phyloP scores from a whole-genome alignment of 2,113 vertebrate species.

The Cottus gobio region DNA sequence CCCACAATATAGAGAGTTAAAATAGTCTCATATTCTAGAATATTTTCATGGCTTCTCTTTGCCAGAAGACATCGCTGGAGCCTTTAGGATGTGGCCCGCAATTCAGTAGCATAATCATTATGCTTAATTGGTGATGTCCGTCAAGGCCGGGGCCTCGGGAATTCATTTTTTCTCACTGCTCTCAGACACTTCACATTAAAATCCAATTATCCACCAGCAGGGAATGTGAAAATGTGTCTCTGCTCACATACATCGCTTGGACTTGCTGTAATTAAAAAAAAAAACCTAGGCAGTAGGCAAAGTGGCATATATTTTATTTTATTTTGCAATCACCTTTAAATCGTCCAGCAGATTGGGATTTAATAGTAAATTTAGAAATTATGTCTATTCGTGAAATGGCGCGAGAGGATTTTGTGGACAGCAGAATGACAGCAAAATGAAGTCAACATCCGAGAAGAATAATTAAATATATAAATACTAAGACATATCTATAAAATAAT shows the following conservation, averaged over 20 bases:
- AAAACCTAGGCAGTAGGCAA: conserved; percentile 8
- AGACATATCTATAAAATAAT: background rate
- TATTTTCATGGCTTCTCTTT: conserved; percentile 34
- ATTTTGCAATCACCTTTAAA: conserved; percentile 24
- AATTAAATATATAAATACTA: background rate
- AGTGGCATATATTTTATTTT: background rate
- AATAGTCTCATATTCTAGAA: conserved; percentile 1
- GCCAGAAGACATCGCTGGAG: conserved; percentile 11
- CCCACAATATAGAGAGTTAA: background rate
- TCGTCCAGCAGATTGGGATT: conserved; percentile 15
- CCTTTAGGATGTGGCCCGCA: conserved; percentile 17
- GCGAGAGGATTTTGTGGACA: background rate
- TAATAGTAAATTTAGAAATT: background rate
- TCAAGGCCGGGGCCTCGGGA: conserved; percentile 55
- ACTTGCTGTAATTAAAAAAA: conserved; percentile 43
- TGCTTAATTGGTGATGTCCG: conserved; percentile 70
- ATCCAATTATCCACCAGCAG: conserved; percentile 68
- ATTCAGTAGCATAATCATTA: conserved; percentile 63
- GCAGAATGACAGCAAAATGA: background rate
- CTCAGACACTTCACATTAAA: conserved; percentile 60
- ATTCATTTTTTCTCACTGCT: conserved; percentile 59
- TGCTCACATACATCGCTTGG: conserved; percentile 33
- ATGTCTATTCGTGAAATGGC: conserved; percentile 1
- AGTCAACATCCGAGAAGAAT: background rate
- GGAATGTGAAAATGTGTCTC: conserved; percentile 61